Evolutionary conservation across 2,113 vertebrate species (phyloP).

Genomic region (Apaloderma vittatum): DNA sequence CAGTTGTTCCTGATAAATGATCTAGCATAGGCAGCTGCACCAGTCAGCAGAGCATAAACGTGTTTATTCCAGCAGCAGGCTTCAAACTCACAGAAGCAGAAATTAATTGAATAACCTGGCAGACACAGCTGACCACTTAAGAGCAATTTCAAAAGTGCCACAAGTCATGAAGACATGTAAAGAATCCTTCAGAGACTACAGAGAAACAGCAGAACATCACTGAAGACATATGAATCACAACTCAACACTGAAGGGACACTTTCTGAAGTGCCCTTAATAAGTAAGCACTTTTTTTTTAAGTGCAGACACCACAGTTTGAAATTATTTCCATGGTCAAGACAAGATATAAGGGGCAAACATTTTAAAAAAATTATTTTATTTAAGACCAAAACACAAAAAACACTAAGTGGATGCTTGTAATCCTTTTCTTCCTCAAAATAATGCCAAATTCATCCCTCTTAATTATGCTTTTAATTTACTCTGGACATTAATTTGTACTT

Average conservation of each 20-base stretch:
- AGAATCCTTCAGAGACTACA: not conserved
- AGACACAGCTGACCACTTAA: not conserved
- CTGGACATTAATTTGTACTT: not conserved
- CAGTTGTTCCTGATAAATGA: not conserved
- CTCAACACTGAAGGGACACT: not conserved
- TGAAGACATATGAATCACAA: not conserved
- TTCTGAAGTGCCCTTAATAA: not conserved
- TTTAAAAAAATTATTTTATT: not conserved
- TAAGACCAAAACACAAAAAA: not conserved
- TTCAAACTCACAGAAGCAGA: not conserved
- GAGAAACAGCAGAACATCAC: not conserved
- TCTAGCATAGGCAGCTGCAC: not conserved
- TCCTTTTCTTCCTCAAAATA: not conserved
- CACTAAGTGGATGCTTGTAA: not conserved
- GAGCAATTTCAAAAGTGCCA: conserved; percentile 1
- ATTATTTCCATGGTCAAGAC: not conserved
- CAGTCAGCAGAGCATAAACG: not conserved
- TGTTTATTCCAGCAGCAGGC: not conserved
- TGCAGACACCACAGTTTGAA: not conserved
- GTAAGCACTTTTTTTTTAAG: not conserved
- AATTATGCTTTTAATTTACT: not conserved
- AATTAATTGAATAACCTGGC: not conserved
- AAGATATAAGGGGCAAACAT: not conserved
- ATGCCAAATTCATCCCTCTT: not conserved
- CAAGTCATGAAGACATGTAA: not conserved